Evolutionary conservation across 1,140 invertebrate genomes (phyloP).

Genomic region (Oncopodura yosiiana): DNA sequence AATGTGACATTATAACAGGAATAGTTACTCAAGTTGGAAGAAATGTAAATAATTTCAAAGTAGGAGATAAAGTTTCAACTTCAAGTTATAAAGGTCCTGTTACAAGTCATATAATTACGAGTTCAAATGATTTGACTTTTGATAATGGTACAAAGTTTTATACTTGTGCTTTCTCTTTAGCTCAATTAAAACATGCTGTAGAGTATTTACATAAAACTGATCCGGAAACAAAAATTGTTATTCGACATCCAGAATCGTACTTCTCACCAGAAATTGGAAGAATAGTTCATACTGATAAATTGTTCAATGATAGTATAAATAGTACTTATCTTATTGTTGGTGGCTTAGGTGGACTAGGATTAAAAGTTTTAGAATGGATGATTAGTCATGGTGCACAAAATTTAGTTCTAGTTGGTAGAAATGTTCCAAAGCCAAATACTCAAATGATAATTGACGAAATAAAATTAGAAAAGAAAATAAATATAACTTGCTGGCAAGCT

Average conservation of each 20-base stretch:
- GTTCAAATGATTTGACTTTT: too few species aligned
- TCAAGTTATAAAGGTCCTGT: too few species aligned
- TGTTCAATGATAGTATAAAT: conserved; percentile 12
- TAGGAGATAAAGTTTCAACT: too few species aligned
- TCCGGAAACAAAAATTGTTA: conserved; percentile 14
- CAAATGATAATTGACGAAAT: neutral
- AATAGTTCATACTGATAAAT: neutral
- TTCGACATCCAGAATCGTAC: neutral
- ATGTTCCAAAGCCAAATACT: neutral
- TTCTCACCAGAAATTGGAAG: neutral
- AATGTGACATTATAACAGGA: too few species aligned
- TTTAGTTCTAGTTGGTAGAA: conserved; percentile 14
- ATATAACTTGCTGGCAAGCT: neutral
- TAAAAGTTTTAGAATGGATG: conserved; percentile 11
- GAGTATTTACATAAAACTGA: too few species aligned
- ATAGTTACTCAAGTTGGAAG: too few species aligned
- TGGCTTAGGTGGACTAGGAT: conserved; percentile 22
- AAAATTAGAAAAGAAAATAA: neutral
- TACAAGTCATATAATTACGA: too few species aligned
- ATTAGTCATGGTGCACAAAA: conserved; percentile 11
- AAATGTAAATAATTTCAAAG: too few species aligned
- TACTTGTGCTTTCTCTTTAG: too few species aligned
- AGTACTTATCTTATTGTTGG: conserved; percentile 20
- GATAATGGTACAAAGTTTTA: too few species aligned
- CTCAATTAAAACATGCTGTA: too few species aligned